Percentiles rank a stretch among this genome's conserved stretches.
Conservation (phyloP, 2,797 vertebrate species). For the Molothrus ater region DNA sequence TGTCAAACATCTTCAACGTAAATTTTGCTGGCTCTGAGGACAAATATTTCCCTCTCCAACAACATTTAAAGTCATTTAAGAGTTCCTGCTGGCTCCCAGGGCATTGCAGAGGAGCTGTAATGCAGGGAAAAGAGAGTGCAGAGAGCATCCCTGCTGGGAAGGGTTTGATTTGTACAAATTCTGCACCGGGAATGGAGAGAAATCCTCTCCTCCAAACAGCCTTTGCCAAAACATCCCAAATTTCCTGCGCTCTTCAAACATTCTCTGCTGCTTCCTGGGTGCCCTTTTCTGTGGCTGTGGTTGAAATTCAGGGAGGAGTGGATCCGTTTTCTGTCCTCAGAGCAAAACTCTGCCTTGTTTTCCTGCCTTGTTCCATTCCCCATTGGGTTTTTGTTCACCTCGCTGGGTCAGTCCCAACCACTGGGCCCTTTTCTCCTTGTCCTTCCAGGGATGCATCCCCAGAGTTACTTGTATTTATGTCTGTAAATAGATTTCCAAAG, state of each 20-base stretch:
- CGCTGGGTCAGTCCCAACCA: slow-evolving; percentile 63
- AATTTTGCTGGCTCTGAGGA: neutral
- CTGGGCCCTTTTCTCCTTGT: slow-evolving; percentile 48
- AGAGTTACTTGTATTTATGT: slow-evolving; percentile 82
- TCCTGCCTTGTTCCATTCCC: neutral
- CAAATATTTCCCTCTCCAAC: neutral
- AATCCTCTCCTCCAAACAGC: slow-evolving; percentile 22
- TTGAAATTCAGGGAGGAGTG: slow-evolving; percentile 32
- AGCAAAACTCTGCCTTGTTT: slow-evolving; percentile 63
- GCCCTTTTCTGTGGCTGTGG: neutral
- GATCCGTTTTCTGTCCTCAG: slow-evolving; percentile 21
- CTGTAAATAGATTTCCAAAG: slow-evolving; percentile 81
- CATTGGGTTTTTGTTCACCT: slow-evolving; percentile 24
- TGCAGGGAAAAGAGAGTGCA: neutral
- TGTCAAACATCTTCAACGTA: neutral
- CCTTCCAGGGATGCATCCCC: slow-evolving; percentile 73
- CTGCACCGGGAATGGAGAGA: neutral
- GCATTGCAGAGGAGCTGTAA: neutral
- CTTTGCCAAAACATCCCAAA: slow-evolving; percentile 21
- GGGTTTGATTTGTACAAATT: neutral
- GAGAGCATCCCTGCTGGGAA: neutral
- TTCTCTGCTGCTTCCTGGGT: slow-evolving; percentile 43
- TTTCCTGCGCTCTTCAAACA: slow-evolving; percentile 58
- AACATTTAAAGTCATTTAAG: neutral
- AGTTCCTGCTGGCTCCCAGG: neutral